These are phyloP conservation scores for Silurus meridionalis DNA, from an alignment of 2,113 vertebrate genomes.

Conservation along the genomic window DNA sequence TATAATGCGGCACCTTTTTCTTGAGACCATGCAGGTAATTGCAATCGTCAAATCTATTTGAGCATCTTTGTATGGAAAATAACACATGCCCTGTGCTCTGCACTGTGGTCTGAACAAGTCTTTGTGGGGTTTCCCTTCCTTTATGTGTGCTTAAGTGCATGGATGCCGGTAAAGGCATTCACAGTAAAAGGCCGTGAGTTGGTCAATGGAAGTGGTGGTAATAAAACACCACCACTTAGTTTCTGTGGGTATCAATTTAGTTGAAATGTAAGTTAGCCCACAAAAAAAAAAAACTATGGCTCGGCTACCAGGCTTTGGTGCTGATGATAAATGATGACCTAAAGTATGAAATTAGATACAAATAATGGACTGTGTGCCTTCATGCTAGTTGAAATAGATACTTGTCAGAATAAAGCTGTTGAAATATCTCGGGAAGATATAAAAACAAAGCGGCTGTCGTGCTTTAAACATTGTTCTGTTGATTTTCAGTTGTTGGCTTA, in stretches of 20 bases:
- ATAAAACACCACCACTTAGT: constrained; percentile 4
- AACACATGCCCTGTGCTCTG: constrained; percentile 15
- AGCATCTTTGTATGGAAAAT: constrained; percentile 13
- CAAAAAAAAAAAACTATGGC: neutral
- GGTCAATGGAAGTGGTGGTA: neutral
- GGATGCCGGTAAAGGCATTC: constrained; percentile 15
- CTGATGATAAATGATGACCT: neutral
- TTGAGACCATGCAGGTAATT: constrained; percentile 56
- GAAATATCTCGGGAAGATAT: neutral
- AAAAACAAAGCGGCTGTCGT: neutral
- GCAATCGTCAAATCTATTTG: constrained; percentile 54
- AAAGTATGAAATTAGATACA: constrained; percentile 7
- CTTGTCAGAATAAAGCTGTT: neutral
- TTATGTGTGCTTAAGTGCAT: neutral
- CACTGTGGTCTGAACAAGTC: constrained; percentile 11
- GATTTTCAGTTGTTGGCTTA: neutral
- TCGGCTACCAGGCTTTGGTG: neutral
- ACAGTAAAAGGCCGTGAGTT: neutral
- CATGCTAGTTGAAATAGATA: neutral
- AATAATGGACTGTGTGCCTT: neutral
- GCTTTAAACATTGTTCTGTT: neutral
- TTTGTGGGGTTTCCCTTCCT: neutral
- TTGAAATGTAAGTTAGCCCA: neutral
- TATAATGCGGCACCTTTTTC: constrained; percentile 57
- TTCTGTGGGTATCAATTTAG: constrained; percentile 2